A percentile compares a stretch with the other conserved stretches of the same genome.
These are phyloP conservation scores for Ursus arctos DNA, from an alignment of 2,113 vertebrate species.

Conservation along the genomic window DNA sequence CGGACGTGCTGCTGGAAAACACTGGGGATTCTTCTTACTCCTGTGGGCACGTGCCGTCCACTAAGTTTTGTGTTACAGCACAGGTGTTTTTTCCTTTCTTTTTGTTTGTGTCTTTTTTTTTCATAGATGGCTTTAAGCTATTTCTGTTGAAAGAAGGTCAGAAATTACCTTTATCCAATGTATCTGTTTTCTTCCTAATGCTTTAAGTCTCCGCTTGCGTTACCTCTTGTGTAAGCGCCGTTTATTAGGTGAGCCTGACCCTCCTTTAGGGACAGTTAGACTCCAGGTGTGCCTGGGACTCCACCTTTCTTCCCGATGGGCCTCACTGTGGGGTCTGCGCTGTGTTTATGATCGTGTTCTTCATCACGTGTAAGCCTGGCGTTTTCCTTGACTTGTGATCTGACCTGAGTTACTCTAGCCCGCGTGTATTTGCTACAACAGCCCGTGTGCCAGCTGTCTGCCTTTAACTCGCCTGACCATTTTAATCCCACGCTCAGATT, in stretches of 20 bases:
- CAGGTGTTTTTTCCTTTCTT: background rate
- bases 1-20: rapidly evolving
- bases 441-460: rapidly evolving
- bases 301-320: too few species aligned
- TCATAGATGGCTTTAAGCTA: background rate
- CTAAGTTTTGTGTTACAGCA: rapidly evolving
- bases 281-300: rapidly evolving
- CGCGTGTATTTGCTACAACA: rapidly evolving
- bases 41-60: rapidly evolving
- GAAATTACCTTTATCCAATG: background rate
- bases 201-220: background rate
- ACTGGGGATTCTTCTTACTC: rapidly evolving
- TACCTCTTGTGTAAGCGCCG: background rate
- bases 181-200: background rate
- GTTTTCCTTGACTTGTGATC: background rate
- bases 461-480: background rate
- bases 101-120: background rate
- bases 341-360: background rate
- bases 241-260: background rate
- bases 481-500: background rate
- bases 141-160: background rate
- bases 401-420: background rate
- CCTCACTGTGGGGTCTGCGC: too few species aligned
- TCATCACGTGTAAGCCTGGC: too few species aligned
- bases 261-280: too few species aligned